Evolutionary conservation across 2,888 invertebrate genomes (phyloP), one percentile per base, ranked within the genome.

Genomic region (Automeris io): DNA sequence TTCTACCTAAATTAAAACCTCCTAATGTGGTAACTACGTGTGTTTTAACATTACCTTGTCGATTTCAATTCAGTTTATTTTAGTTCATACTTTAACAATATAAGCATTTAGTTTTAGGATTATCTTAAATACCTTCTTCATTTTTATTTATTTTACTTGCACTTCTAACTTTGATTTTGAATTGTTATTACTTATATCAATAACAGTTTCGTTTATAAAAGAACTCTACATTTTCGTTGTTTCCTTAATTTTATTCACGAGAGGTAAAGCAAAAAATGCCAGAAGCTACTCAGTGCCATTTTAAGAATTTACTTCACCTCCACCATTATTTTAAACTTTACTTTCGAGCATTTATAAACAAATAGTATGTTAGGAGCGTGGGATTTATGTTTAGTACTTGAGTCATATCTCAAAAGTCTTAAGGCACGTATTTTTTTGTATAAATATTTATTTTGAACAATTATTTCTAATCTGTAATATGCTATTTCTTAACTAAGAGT

Each of bases 351-450:
- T 16, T 29, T n/a, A n/a, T 16, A 29, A 29, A 29, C n/a, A 29
- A n/a, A 29, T 16, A 5, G 16, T 29, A 5, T 29, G 5, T 16
- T 29, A 16, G 8, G 29, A 29, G 16, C 29, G 29, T 29, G 29
- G 13, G 29, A 16, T 29, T 29, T 29, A 4, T 29, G 16, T 16
- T 8, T 29, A 16, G 13, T 16, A 7, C 4, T 9, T 29, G 16
- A 29, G 16, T 29, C 29, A 29, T 29, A 26, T 26, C 3, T 29
- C n/a, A n/a, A n/a, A n/a, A n/a, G n/a, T n/a, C n/a, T 29, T 29
- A 29, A 8, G 16, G 29, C n/a, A 16, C 16, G 7, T 29, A 29
- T 29, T 7, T 7, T 13, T 26, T 26, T 29, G 7, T 1, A 7
- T 3, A 16, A 8, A 16, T 16, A 5, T 29, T 29, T 29, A 16